phyloP scores from a whole-genome alignment of 1,140 invertebrate species.

The Chymomyza costata region DNA sequence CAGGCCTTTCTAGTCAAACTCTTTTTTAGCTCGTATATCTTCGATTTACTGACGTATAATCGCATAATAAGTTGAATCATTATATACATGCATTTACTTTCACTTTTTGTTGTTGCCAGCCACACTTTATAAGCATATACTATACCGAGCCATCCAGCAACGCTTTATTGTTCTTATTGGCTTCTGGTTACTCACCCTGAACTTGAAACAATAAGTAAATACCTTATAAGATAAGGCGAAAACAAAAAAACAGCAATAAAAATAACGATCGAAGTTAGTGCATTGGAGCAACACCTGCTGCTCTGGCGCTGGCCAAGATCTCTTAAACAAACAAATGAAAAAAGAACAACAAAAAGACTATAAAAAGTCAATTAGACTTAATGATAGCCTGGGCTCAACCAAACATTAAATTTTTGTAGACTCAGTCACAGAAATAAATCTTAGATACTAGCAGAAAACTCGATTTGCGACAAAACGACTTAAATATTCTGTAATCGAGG shows the following conservation, averaged over 20 bases:
- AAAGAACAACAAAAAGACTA: constrained; percentile 42
- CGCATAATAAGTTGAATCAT: too few species aligned
- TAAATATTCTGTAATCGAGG: constrained; percentile 32
- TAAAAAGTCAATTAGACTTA: constrained; percentile 69
- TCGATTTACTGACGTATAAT: too few species aligned
- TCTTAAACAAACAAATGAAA: constrained; percentile 41
- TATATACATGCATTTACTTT: too few species aligned
- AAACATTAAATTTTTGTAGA: constrained; percentile 53
- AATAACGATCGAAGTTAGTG: too few species aligned
- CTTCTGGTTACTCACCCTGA: constrained; percentile 60
- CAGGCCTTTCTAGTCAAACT: too few species aligned
- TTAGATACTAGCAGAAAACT: constrained; percentile 31
- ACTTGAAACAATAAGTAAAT: constrained; percentile 35
- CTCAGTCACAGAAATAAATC: constrained; percentile 24
- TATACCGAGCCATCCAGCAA: not conserved
- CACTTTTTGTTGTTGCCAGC: constrained; percentile 61
- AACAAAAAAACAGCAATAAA: too few species aligned
- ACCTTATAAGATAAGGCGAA: constrained; percentile 21
- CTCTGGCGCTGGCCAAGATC: constrained; percentile 10
- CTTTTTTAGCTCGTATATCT: too few species aligned
- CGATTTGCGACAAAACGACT: constrained; percentile 32
- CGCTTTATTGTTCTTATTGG: constrained; percentile 48
- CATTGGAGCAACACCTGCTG: constrained; percentile 7
- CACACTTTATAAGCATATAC: too few species aligned
- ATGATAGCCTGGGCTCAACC: constrained; percentile 59